Evolutionary conservation across 2,797 vertebrate species (phyloP).

Genomic region (Bradypodion pumilum): DNA sequence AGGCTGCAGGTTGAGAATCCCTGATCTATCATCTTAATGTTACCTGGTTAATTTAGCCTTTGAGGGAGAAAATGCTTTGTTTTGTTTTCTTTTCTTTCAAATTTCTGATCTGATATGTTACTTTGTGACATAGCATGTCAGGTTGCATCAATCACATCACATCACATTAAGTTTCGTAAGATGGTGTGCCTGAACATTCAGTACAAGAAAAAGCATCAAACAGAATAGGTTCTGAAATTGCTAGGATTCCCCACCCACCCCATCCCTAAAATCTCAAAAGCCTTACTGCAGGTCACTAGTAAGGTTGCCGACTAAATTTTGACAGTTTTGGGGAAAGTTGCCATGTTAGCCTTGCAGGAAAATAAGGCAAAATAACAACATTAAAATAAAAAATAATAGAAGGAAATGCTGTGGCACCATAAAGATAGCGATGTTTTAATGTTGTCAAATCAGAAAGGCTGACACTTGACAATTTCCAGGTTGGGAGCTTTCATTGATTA

Average conservation of each 20-base stretch:
- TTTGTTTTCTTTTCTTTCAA: constrained; percentile 59
- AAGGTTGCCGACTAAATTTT: constrained; percentile 7
- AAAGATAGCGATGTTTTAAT: no score
- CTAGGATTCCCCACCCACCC: no score
- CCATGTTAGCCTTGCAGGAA: no score
- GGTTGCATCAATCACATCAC: constrained; percentile 71
- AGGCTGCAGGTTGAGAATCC: no score
- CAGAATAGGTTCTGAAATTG: constrained; percentile 49
- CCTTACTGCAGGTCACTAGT: constrained; percentile 8
- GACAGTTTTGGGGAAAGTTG: constrained; percentile 6
- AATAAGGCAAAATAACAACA: no score
- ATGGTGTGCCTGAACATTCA: constrained; percentile 64
- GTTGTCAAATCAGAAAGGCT: no score
- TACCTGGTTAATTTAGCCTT: constrained; percentile 61
- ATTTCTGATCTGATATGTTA: constrained; percentile 69
- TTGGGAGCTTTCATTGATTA: no score
- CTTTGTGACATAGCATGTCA: constrained; percentile 68
- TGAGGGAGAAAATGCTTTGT: constrained; percentile 45
- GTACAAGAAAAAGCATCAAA: constrained; percentile 60
- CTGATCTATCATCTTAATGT: neutral
- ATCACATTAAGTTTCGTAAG: constrained; percentile 62
- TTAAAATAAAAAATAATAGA: neutral
- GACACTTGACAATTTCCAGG: no score
- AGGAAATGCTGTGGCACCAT: neutral
- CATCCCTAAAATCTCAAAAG: constrained; percentile 15